Conservation (phyloP, 1,140 invertebrate species). For the Saxidomus purpurata region DNA sequence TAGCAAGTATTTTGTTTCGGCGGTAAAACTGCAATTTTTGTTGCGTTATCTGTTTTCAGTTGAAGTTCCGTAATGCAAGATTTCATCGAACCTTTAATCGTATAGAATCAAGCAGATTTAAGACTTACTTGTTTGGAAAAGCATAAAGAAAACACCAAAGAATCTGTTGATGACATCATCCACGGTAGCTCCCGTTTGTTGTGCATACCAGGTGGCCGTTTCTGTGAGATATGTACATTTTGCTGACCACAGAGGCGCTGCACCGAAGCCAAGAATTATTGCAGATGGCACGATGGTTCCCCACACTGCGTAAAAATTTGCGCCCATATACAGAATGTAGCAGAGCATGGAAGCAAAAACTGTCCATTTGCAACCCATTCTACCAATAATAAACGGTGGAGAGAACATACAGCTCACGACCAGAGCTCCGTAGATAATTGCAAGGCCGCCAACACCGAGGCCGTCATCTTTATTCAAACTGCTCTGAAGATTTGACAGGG, state of each 20-base stretch:
- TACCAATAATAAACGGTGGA: slow-evolving; percentile 89
- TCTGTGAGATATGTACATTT: slow-evolving; percentile 98
- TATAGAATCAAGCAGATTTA: too few relatives aligned
- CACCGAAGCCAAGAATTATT: slow-evolving; percentile 93
- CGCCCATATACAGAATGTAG: slow-evolving; percentile 96
- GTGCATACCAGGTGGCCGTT: slow-evolving; percentile 90
- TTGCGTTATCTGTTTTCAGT: too few relatives aligned
- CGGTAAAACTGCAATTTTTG: too few relatives aligned
- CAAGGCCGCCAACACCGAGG: slow-evolving; percentile 86
- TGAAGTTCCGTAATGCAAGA: too few relatives aligned
- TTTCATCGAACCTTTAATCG: too few relatives aligned
- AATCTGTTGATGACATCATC: slow-evolving; percentile 96
- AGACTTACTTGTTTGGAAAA: slow-evolving; percentile 94
- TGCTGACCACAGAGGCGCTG: slow-evolving; percentile 98
- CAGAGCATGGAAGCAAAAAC: slow-evolving; percentile 95
- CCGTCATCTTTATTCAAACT: slow-evolving; percentile 80
- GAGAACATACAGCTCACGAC: slow-evolving; percentile 97
- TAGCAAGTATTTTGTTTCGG: too few relatives aligned
- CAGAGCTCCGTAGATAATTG: slow-evolving; percentile 95
- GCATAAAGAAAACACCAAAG: slow-evolving; percentile 99
- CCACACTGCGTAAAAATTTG: slow-evolving; percentile 92
- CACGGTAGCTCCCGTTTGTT: slow-evolving; percentile 88
- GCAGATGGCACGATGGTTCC: slow-evolving; percentile 97
- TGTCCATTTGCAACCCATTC: slow-evolving; percentile 97
- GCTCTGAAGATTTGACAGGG: slow-evolving; percentile 80